Evolutionary conservation across 2,113 vertebrate genomes (phyloP), one percentile per base, ranked within the genome.

Genomic region (Protomyctophum bolini): DNA sequence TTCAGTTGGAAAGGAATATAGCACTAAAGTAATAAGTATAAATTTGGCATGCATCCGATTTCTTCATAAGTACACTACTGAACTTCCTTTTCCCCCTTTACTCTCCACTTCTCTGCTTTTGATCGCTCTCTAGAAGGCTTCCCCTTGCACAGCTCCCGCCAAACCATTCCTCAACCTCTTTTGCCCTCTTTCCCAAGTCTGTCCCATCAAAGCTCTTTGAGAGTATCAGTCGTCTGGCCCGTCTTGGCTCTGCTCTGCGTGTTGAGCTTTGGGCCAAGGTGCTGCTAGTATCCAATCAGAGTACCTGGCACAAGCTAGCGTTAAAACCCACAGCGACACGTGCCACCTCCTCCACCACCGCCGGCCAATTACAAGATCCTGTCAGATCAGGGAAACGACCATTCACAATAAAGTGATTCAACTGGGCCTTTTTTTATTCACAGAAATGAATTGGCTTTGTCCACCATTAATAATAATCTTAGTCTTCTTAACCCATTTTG

Each of bases 301-400:
- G 72, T 54, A 58, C 55, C 73, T 77, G 80, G 78, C 81, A 82
- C 58, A 41, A 41, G 60, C 45, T 8, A 8, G 61, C n/a, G 3
- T 28, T n/a, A n/a, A 67, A 83, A 63, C 59, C 60, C 7, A 2
- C 10, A 60, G 54, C 58, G 0, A 76, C 86, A 84, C 62, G 73
- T 83, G 77, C 59, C 58, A 60, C 56, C 58, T 66, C 66, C 49
- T 41, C 58, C 55, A 60, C 56, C 58, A 68, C 66, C 49, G 46
- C 58, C 55, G 63, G 58, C 62, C 68, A 83, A 79, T 80, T 48
- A 79, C 78, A 76, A 28, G 4, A 78, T 80, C 72, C 58, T 60
- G 7, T 69, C 64, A 64, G 72, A 63, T 58, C 55, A 74, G n/a
- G 8, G 52, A 70, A 41, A 72, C 33, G 69, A 70, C 67, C 48